Evolutionary conservation across 2,888 invertebrate species (phyloP), one percentile per base, ranked within the genome.

Genomic region (Synanthedon myopaeformis): DNA sequence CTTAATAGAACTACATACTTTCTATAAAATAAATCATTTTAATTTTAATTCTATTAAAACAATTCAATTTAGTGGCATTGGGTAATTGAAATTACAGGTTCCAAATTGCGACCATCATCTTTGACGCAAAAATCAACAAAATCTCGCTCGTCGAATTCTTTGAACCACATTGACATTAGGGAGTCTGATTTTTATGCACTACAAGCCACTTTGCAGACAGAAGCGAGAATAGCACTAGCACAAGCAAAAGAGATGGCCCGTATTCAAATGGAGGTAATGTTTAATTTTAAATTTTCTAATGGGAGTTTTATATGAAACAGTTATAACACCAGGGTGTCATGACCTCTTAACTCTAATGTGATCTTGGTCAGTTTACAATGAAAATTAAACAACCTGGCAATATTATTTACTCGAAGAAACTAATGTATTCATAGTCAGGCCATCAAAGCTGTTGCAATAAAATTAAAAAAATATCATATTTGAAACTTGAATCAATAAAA

Each of bases 191-290:
- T 95, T 76, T 93, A 93, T 74, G 91, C 93, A 17, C 90, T 93
- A 56, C 95, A 95, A 80, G 93, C 94, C 8, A 90, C 94, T 62
- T 87, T 96, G 54, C 95, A 96, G 77, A 93, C 94, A 51, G 96
- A 96, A 78, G 96, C 96, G 4, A 88, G 95, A 66, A 92, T 95
- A 89, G 96, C 96, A 4, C 84, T 96, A 57, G 93, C 95, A 1
- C 95, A 96, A 80, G 96, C 96, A 23, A 96, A 96, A 75, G 94
- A 96, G 79, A 93, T 96, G 92, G 96, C 96, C 41, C 92, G 94
- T 64, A 92, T 96, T 90, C 95, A 96, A 82, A 95, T 96, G 94
- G 94, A 94, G 89, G 93, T 93, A 79, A 68, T 11, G 12, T 13
- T 13, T 3, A 23, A 35, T 35, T 35, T 35, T 8, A 10, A 35